A percentile compares a stretch with the other conserved stretches of the same genome.
Evolutionary conservation across 2,113 vertebrate species (phyloP).

Genomic region (Phrynosoma platyrhinos): DNA sequence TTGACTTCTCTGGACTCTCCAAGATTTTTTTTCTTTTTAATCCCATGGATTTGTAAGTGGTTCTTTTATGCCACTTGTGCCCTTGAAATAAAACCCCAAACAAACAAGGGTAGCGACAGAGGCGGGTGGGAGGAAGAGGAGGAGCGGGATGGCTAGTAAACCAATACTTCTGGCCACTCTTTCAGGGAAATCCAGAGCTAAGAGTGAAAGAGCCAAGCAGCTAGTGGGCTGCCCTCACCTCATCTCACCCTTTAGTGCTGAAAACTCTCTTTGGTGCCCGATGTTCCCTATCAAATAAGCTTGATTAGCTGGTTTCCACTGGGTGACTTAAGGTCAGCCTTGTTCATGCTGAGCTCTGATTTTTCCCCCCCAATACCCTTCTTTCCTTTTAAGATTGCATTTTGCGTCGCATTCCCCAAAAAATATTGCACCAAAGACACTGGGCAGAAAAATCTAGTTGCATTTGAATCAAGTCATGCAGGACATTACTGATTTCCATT

Average conservation of each 20-base stretch:
- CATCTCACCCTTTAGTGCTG: neutral
- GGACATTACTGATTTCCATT: no score
- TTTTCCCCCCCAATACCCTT: neutral
- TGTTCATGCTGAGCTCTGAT: neutral
- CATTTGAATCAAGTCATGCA: no score
- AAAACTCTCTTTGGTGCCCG: neutral
- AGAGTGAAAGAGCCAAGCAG: neutral
- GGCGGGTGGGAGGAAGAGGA: no score
- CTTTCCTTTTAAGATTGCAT: neutral
- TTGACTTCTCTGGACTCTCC: neutral
- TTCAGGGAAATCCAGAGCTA: neutral
- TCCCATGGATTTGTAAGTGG: conserved; percentile 13
- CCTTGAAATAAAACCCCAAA: conserved; percentile 30
- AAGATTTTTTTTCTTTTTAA: neutral
- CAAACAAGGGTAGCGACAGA: neutral
- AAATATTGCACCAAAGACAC: no score
- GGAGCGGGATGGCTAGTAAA: neutral
- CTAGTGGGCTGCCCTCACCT: neutral
- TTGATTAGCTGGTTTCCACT: neutral
- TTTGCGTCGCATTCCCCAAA: no score
- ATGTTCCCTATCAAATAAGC: neutral
- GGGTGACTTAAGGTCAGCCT: conserved; percentile 14
- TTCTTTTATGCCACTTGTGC: conserved; percentile 12
- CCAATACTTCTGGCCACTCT: neutral
- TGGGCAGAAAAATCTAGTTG: no score